Percentiles rank a stretch among this genome's conserved stretches.
These are phyloP conservation scores for Odontocerum albicorne DNA, from an alignment of 2,888 invertebrate species.

Conservation along the genomic window DNA sequence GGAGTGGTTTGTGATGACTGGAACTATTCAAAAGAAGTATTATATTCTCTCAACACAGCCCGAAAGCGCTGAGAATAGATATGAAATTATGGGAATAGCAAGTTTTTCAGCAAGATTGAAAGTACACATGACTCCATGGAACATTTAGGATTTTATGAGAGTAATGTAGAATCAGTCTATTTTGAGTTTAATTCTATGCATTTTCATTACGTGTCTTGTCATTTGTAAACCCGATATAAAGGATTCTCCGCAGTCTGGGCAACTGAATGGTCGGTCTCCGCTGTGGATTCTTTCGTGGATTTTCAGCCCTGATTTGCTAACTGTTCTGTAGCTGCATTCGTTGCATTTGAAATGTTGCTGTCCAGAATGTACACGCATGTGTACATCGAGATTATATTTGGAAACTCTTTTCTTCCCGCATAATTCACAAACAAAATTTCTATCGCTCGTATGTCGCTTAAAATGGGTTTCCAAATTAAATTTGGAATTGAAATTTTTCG, in stretches of 20 bases:
- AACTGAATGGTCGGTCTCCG: slow-evolving; percentile 9
- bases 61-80: no score
- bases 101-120: no score
- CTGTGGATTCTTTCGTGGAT: slow-evolving; percentile 10
- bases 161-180: background rate
- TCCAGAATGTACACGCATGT: slow-evolving; percentile 10
- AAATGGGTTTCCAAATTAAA: slow-evolving; percentile 1
- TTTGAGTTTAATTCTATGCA: slow-evolving; percentile 5
- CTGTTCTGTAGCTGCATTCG: slow-evolving; percentile 8
- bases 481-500: slow-evolving; percentile 6
- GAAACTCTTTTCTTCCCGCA: slow-evolving; percentile 7
- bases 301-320: slow-evolving; percentile 5
- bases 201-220: slow-evolving; percentile 8
- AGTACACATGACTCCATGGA: no score
- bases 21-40: no score
- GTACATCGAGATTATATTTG: slow-evolving; percentile 8
- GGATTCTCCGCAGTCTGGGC: background rate
- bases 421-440: slow-evolving; percentile 10
- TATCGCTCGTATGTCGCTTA: slow-evolving; percentile 2
- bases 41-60: no score
- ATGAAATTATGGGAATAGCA: no score
- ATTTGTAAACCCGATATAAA: slow-evolving; percentile 14
- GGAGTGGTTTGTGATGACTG: no score
- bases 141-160: no score
- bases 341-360: slow-evolving; percentile 3